phyloP scores from a whole-genome alignment of 1,140 invertebrate genomes.

The Drosophila mayri region DNA sequence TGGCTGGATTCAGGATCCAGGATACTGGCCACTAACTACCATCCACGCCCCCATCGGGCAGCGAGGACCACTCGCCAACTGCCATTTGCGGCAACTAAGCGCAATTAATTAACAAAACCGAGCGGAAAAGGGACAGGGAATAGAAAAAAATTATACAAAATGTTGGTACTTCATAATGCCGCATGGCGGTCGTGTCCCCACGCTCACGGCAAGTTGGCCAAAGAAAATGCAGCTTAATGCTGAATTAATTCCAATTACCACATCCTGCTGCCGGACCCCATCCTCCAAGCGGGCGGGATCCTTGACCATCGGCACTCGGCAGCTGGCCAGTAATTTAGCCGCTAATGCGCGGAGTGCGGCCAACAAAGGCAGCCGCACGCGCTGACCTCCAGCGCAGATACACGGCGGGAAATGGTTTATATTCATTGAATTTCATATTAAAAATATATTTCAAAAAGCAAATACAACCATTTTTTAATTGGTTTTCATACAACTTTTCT shows the following conservation, averaged over 20 bases:
- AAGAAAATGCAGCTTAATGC: slow-evolving; percentile 82
- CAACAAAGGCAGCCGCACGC: slow-evolving; percentile 74
- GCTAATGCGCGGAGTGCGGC: slow-evolving; percentile 75
- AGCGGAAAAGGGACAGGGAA: slow-evolving; percentile 53
- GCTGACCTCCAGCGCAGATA: slow-evolving; percentile 37
- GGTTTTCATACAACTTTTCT: not conserved
- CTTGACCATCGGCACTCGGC: slow-evolving; percentile 52
- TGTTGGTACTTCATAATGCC: slow-evolving; percentile 70
- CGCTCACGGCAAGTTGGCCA: slow-evolving; percentile 57
- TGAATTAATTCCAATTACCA: slow-evolving; percentile 83
- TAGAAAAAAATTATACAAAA: slow-evolving; percentile 82
- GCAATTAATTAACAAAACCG: slow-evolving; percentile 74
- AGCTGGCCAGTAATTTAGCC: slow-evolving; percentile 61
- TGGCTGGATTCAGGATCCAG: not conserved
- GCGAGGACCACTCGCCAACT: slow-evolving; percentile 52
- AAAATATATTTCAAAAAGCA: not conserved
- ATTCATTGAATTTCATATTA: not conserved
- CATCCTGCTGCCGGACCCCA: slow-evolving; percentile 18
- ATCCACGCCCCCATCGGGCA: slow-evolving; percentile 38
- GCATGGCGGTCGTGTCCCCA: slow-evolving; percentile 18
- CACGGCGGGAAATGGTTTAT: slow-evolving; percentile 10
- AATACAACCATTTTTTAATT: no score
- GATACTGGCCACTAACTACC: slow-evolving; percentile 33
- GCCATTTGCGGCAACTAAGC: slow-evolving; percentile 75
- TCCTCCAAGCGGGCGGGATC: slow-evolving; percentile 13